Base-by-base conservation (phyloP, 1,140 invertebrate species). In the Hycleus phaleratus region DNA sequence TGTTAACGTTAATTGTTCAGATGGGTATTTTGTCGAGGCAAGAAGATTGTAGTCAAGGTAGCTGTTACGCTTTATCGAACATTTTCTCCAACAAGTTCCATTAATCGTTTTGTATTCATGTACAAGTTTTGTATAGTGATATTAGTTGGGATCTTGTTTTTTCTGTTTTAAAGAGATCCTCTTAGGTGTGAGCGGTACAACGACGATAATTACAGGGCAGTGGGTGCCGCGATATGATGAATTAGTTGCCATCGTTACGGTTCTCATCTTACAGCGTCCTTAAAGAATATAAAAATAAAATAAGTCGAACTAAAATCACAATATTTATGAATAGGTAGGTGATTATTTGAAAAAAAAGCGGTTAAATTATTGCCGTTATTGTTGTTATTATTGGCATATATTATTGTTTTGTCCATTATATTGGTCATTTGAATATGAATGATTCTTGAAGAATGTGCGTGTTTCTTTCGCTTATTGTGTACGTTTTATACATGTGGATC, bases 241-340 rank as follows among this genome's bases (percentile, higher is more conserved):
- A 55, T 55, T 55, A 55, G 52, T 55, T 55, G 52, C 44, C 46
- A 44, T 55, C 46, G 38, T 44, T 55, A 43, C 52, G 32, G 32
- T 32, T 55, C 52, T 55, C 52, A 55, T 55, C 52, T 32, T 32
- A 32, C 32, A 32, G 7, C 4, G 32, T 32, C 32, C 32, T 32
- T 32, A 5, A 32, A 32, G 7, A 32, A 32, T 7, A 32, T 7
- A 7, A 32, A 18, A 11, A 8, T 11, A 3, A 46, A 46, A n/a
- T 26, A 46, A 26, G 11, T 2, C 9, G 18, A 26, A 26, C 18
- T 24, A 24, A 18, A 46, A 46, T 18, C 44, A 46, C 12, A 46
- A 46, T 46, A 46, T 26, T 46, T 26, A 46, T 46, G 44, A n/a
- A 46, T 24, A 32, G 32, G 4, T 32, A 32, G 32, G 32, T 32